Evolutionary conservation across 2,113 vertebrate species (phyloP).

Genomic region (Nematolebias whitei): DNA sequence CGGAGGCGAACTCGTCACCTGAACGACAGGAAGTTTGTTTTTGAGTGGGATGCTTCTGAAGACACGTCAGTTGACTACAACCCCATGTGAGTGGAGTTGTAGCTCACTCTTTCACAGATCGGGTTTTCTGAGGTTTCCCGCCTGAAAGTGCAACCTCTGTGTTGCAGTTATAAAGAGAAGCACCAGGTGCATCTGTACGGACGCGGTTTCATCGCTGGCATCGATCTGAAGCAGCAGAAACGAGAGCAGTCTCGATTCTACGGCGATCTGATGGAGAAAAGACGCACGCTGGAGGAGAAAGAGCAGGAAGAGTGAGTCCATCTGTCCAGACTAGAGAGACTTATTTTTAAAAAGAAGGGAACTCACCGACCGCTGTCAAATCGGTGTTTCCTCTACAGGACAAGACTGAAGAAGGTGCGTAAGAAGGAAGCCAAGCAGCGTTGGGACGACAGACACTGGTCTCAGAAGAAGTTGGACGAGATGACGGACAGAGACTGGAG

Average conservation of each 20-base stretch:
- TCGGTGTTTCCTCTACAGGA: conserved; percentile 68
- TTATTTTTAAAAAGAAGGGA: neutral
- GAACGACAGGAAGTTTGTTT: conserved; percentile 98
- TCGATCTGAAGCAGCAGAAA: conserved; percentile 97
- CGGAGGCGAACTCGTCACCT: conserved; percentile 92
- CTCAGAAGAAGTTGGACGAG: conserved; percentile 98
- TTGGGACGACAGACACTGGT: conserved; percentile 98
- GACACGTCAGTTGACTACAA: conserved; percentile 97
- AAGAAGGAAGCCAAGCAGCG: conserved; percentile 99
- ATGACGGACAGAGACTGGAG: conserved; percentile 99
- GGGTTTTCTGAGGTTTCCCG: neutral
- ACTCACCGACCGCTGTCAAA: neutral
- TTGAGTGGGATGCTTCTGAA: conserved; percentile 97
- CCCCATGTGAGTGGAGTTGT: conserved; percentile 85
- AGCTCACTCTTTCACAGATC: too few species aligned
- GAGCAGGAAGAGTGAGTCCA: conserved; percentile 96
- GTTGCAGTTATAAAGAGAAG: conserved; percentile 91
- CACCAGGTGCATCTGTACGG: conserved; percentile 95
- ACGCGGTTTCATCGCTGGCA: conserved; percentile 95
- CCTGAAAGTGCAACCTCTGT: too few species aligned
- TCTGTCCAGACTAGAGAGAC: neutral
- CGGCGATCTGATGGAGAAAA: conserved; percentile 96
- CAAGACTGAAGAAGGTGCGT: conserved; percentile 90
- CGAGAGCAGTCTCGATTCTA: conserved; percentile 96
- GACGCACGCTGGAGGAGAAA: conserved; percentile 94